Percentiles rank a stretch among this genome's conserved stretches.
Conservation (phyloP, 2,797 vertebrate genomes). For the Limnodromus scolopaceus region DNA sequence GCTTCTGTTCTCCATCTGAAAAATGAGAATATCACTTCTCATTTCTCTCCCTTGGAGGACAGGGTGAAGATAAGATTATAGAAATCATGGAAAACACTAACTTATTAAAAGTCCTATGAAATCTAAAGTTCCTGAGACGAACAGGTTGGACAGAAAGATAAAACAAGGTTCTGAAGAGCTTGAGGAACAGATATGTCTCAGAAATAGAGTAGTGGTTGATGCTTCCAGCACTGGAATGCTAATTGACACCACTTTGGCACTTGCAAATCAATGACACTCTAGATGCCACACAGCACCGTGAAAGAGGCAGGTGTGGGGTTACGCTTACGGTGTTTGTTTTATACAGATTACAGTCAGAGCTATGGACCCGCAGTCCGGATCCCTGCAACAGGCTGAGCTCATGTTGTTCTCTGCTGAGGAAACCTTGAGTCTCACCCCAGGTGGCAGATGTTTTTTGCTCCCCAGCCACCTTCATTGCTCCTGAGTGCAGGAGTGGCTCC, state of each 20-base stretch:
- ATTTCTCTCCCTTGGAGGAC: neutral
- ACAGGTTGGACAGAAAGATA: neutral
- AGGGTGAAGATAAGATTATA: neutral
- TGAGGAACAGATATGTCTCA: neutral
- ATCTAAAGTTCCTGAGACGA: neutral
- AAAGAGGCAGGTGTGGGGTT: neutral
- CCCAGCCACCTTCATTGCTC: neutral
- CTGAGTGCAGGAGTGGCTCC: neutral
- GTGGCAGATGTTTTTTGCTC: neutral
- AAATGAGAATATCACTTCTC: neutral
- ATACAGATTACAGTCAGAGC: neutral
- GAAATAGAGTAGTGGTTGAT: neutral
- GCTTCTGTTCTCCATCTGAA: neutral
- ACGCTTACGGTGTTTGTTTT: accelerated
- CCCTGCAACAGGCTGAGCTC: neutral
- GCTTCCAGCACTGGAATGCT: neutral
- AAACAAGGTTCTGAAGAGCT: neutral
- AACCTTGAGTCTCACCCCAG: neutral
- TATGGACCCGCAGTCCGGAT: neutral
- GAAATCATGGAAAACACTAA: neutral
- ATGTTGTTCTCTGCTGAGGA: accelerated
- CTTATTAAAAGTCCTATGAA: neutral
- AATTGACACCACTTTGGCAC: neutral
- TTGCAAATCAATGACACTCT: accelerated
- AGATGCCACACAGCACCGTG: neutral